Evolutionary conservation across 2,797 vertebrate species (phyloP), one percentile per base, ranked within the genome.

Genomic region (Setipinna tenuifilis): DNA sequence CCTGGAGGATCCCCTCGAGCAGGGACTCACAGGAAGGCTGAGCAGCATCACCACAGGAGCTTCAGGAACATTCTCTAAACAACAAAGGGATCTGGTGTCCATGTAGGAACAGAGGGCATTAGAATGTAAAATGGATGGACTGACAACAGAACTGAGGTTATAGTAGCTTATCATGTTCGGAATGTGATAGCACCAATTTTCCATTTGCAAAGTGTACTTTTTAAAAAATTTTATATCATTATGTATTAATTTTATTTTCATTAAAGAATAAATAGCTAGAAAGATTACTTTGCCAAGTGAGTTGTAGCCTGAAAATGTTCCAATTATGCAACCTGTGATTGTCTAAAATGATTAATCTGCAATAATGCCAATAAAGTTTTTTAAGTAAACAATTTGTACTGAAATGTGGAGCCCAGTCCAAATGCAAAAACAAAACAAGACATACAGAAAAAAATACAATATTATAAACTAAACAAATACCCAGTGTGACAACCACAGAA

Each of bases 1-100:
- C 83, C 9, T 92, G 91, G 90, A 92, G 65, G 58, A 75, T 28
- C 7, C 54, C 84, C 57, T 25, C 61, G 3, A 84, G 86, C 75
- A 81, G 71, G 65, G 84, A 14, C 35, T 61, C 82, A 48, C 50
- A 65, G 9, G 68, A 83, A 83, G 31, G 87, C 75, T 89, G 84
- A 86, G 80, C 58, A 11, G 65, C 50, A n/a, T 25, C 85, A 35
- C 83, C 89, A 82, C 81, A 91, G 50, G 14, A 54, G 9, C 71
- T 19, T 78, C 6, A 44, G 31, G 71, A 78, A n/a, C 35, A 78
- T 78, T 44, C 50, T 78, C 6, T 31, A 31, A 44, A 21, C 17
- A 41, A 17, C 31, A 78, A 44, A 17, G 0, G 17, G 71, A 41
- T 44, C 21, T 41, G 71, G 19, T n/a, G 4, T 75, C 58, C 58